Base-by-base conservation (phyloP, 2,113 vertebrate species). In the Anas platyrhynchos region DNA sequence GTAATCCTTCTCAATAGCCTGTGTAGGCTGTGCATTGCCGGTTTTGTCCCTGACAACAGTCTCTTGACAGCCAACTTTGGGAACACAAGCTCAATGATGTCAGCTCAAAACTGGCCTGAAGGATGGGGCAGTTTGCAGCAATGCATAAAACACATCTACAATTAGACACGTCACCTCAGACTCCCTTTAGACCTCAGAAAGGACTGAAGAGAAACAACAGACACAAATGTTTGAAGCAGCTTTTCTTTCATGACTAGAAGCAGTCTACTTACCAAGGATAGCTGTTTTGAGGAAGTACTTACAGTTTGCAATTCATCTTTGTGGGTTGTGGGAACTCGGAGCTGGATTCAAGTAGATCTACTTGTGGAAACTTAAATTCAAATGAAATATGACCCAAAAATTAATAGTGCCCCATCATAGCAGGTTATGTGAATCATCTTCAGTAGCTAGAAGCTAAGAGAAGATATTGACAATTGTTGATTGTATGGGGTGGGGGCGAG, bases 401-500 rank as follows among this genome's bases (percentile, higher is more conserved):
- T 48, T 48, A 48, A 4, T 7, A 26, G 12, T 29, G 7, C 22
- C 14, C 56, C 32, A 34, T 23, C 18, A 0, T 5, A 23, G 36
- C 6, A 16, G n/a, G 31, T 3, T 34, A 29, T 43, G 23, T 43
- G 27, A 66, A 9, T 22, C 1, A 1, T 6, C 13, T 9, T 48
- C 0, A 0, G 43, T 12, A 26, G 31, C 13, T 3, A 3, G 20
- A 25, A 58, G 58, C n/a, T 52, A 10, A 32, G 71, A 61, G 32
- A 50, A 52, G 46, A 12, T 41, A 17, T 3, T 85, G 65, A 41
- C 32, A 18, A 6, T 7, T 36, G 8, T 36, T 80, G 34, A 8
- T 20, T 77, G 0, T 38, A 48, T 48, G 46, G 46, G 46, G 9
- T 48, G 46, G 46, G 46, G 46, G 20, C 20, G 73, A 8, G 9